These are phyloP conservation scores for Heliconius himera DNA, from an alignment of 1,140 invertebrate species.

Conservation along the genomic window DNA sequence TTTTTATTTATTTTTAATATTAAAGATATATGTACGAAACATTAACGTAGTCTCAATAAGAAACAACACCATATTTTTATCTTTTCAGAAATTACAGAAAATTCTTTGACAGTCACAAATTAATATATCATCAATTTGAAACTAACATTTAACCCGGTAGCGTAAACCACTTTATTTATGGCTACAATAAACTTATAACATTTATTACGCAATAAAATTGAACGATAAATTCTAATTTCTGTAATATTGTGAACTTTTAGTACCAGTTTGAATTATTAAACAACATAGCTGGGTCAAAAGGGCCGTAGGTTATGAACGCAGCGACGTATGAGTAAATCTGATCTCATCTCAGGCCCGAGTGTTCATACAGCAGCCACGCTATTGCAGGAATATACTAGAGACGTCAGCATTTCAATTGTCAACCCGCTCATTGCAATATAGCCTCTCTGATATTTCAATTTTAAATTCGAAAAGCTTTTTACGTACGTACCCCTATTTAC, in stretches of 20 bases:
- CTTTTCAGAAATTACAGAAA: background rate
- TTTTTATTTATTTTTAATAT: too few species aligned
- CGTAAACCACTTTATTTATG: slow-evolving; percentile 18
- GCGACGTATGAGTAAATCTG: slow-evolving; percentile 5
- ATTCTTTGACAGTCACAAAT: background rate
- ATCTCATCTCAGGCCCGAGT: background rate
- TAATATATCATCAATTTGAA: background rate
- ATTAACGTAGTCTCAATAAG: too few species aligned
- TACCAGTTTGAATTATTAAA: slow-evolving; percentile 18
- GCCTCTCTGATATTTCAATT: slow-evolving; percentile 32
- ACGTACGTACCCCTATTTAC: slow-evolving; percentile 18
- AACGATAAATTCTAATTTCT: slow-evolving; percentile 31
- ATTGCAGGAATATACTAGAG: slow-evolving; percentile 2
- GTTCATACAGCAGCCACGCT: background rate
- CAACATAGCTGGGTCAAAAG: background rate
- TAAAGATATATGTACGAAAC: too few species aligned
- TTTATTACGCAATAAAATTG: slow-evolving; percentile 24
- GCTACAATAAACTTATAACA: slow-evolving; percentile 19
- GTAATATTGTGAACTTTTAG: slow-evolving; percentile 27
- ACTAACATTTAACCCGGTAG: background rate
- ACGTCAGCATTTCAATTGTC: slow-evolving; percentile 37
- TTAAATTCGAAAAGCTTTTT: slow-evolving; percentile 26
- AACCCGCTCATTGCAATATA: slow-evolving; percentile 32
- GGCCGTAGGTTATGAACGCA: slow-evolving; percentile 21
- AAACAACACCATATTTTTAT: too few species aligned